Base-by-base conservation (phyloP, 2,113 vertebrate species). In the Triplophysa siluroides region DNA sequence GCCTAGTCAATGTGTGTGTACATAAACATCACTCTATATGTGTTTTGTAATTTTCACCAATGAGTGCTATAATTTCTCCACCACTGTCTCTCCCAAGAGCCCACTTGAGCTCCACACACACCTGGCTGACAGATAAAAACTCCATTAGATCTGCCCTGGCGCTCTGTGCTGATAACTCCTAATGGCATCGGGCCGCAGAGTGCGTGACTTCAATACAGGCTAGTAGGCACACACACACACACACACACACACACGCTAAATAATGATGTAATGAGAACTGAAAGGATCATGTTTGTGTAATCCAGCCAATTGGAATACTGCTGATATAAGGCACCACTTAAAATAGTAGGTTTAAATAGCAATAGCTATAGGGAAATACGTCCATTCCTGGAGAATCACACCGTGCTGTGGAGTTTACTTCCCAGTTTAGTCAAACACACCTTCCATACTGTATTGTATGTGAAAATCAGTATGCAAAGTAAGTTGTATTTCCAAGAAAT, bases 41-140 rank as follows among this genome's bases (percentile, higher is more conserved):
- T 41, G 52, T 80, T 71, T 69, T 74, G 75, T 69, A 78, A 81
- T 78, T 78, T 78, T 69, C 52, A 69, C 24, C 78, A 73, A 63
- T 33, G 63, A 81, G 45, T 26, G 63, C 69, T 78, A 38, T 64
- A 64, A 81, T 84, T 69, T 81, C 74, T 78, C 21, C 58, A 45
- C 69, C 56, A 5, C 41, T 65, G 79, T 68, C 68, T 68, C 60
- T 83, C 79, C 72, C 68, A 64, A 81, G 73, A 81, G 79, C 52
- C 69, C 79, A 75, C 81, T 83, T 78, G 41, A 75, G 72, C 18
- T n/a, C 56, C 73, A 67, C 74, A 64, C 74, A 81, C 80, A 78
- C 72, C 83, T 63, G 79, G 60, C 62, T 64, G 50, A 60, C 80
- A 81, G 86, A 89, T 88, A 89, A 88, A 85, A 73, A 80, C 79